phyloP scores from a whole-genome alignment of 2,797 vertebrate species.

The Rhinoraja longicauda region DNA sequence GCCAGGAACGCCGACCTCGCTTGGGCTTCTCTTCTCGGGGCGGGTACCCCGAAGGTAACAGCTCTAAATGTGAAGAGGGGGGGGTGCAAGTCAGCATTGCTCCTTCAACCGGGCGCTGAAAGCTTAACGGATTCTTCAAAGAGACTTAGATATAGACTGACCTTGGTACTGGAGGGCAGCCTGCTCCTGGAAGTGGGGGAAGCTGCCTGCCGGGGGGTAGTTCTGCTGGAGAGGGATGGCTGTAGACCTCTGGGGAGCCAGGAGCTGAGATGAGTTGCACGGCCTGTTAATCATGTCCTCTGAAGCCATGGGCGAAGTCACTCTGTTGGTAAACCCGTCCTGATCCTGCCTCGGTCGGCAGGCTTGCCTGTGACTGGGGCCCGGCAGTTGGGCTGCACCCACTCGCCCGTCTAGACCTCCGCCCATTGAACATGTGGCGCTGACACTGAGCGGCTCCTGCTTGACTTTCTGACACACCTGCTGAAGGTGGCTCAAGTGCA shows the following conservation, averaged over 20 bases:
- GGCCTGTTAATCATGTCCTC: slow-evolving; percentile 78
- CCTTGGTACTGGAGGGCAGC: slow-evolving; percentile 83
- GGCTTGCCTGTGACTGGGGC: slow-evolving; percentile 60
- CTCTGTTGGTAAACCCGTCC: slow-evolving; percentile 65
- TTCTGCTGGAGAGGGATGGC: slow-evolving; percentile 64
- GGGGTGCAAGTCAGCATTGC: slow-evolving; percentile 51
- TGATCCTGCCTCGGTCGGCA: slow-evolving; percentile 49
- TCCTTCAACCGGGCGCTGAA: slow-evolving; percentile 23
- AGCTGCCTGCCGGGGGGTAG: slow-evolving; percentile 70
- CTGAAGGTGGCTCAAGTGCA: slow-evolving; percentile 49
- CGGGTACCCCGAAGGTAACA: slow-evolving; percentile 70
- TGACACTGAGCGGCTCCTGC: slow-evolving; percentile 67
- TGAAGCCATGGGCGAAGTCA: slow-evolving; percentile 48
- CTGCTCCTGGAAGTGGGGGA: slow-evolving; percentile 70
- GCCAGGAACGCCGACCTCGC: slow-evolving; percentile 89
- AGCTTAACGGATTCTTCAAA: slow-evolving; percentile 44
- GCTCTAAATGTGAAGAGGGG: slow-evolving; percentile 63
- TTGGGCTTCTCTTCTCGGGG: slow-evolving; percentile 89
- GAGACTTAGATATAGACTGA: slow-evolving; percentile 57
- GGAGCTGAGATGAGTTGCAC: slow-evolving; percentile 60
- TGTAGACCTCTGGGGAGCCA: slow-evolving; percentile 63
- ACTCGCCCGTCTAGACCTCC: slow-evolving; percentile 58
- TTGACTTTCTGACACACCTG: slow-evolving; percentile 81
- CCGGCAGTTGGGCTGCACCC: slow-evolving; percentile 57
- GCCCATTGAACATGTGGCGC: slow-evolving; percentile 50